These are phyloP conservation scores for Gonioctena quinquepunctata DNA, from an alignment of 1,140 invertebrate genomes.

Conservation along the genomic window DNA sequence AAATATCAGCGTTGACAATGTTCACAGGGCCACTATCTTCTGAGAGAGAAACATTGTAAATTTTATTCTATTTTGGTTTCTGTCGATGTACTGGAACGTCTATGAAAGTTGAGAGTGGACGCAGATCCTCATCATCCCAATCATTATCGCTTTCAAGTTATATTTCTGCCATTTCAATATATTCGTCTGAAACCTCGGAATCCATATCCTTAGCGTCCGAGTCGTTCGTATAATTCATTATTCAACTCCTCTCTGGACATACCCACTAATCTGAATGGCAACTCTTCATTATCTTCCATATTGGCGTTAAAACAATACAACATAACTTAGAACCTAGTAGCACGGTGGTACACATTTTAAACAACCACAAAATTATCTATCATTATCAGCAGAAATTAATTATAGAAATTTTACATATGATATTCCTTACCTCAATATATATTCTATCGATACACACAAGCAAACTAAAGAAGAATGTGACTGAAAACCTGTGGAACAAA, in stretches of 20 bases:
- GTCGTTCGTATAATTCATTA: slow-evolving; percentile 4
- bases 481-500: no score
- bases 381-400: not conserved
- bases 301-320: slow-evolving; percentile 4
- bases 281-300: slow-evolving; percentile 10
- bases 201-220: not conserved
- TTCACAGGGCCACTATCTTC: not conserved
- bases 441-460: not conserved
- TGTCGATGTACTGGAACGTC: not conserved
- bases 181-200: not conserved
- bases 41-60: not conserved
- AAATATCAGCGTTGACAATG: not conserved
- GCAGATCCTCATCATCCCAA: slow-evolving; percentile 9
- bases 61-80: slow-evolving; percentile 7
- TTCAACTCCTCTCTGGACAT: slow-evolving; percentile 3
- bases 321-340: slow-evolving; percentile 2
- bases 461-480: not conserved
- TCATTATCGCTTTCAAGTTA: not conserved
- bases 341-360: slow-evolving; percentile 9
- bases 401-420: not conserved
- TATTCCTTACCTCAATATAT: slow-evolving; percentile 1
- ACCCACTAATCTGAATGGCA: slow-evolving; percentile 13
- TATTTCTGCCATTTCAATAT: not conserved
- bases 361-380: not conserved
- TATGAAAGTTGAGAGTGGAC: not conserved